These are phyloP conservation scores for Cheilosia vernalis DNA, from an alignment of 2,888 invertebrate genomes.

Conservation along the genomic window DNA sequence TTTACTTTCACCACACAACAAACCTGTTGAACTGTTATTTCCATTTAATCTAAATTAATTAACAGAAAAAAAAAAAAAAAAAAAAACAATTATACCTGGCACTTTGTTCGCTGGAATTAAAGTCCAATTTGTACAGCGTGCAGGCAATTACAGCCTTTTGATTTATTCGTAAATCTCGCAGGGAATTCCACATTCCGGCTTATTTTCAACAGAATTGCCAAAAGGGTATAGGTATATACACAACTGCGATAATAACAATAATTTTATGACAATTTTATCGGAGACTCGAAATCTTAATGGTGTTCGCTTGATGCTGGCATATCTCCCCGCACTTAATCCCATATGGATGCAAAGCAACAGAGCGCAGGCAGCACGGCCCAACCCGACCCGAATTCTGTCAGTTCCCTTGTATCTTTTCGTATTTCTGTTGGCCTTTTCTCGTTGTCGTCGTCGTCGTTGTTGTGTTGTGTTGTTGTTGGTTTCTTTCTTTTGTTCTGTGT, in stretches of 20 bases:
- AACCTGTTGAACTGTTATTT: conserved; percentile 68
- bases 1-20: conserved; percentile 72
- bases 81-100: neutral
- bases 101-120: conserved; percentile 14
- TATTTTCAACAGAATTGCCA: conserved; percentile 37
- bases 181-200: conserved; percentile 36
- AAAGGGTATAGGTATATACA: conserved; percentile 20
- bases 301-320: conserved; percentile 66
- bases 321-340: conserved; percentile 47
- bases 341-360: conserved; percentile 51
- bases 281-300: conserved; percentile 69
- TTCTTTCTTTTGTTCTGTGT: conserved; percentile 22
- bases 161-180: conserved; percentile 40
- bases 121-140: conserved; percentile 57
- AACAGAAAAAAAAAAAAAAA: conserved; percentile 25
- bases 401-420: conserved; percentile 29
- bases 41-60: conserved; percentile 60
- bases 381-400: conserved; percentile 59
- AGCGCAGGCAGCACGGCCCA: conserved; percentile 26
- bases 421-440: conserved; percentile 23
- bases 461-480: neutral
- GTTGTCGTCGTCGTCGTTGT: conserved; percentile 5
- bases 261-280: conserved; percentile 75
- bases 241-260: conserved; percentile 65
- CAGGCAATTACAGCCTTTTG: conserved; percentile 34